Evolutionary conservation across 2,113 vertebrate species (phyloP), one percentile per base, ranked within the genome.

Genomic region (Coryphaenoides rupestris): DNA sequence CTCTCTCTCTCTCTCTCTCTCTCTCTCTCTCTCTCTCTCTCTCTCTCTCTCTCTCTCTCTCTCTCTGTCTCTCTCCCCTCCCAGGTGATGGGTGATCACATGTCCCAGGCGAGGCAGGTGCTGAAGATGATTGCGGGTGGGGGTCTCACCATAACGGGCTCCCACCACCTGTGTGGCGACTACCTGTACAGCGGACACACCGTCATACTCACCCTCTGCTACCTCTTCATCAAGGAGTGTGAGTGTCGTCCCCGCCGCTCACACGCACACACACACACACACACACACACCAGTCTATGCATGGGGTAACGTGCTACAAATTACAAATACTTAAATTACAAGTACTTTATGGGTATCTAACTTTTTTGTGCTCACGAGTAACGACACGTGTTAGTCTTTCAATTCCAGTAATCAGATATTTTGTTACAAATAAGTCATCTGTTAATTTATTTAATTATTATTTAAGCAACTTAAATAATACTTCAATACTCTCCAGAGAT

Each of bases 181-280:
- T 95, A 94, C 63, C 89, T 95, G 65, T 95, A 94, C 87, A 95
- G 94, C 0, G 94, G 93, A 3, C 93, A 95, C 86, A 95, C 94
- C 0, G 94, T 95, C 86, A 94, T 94, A 81, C 69, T 95, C 14
- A 95, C 94, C 1, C 92, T 95, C 55, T 93, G 91, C 1, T 94
- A 94, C 87, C 84, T 95, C 80, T 95, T 95, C 87, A 94, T 94
- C 82, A 94, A 90, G 89, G 93, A 95, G 84, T 95, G 93, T 94
- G 89, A 93, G 93, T 89, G 55, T 13, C 24, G 5, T 45, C 13
- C 40, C 5, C 15, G 16, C 47, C 47, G 7, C 62, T 21, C 14
- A 16, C 60, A 4, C 46, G 50, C 21, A 61, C 40, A 49, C 40
- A n/a, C n/a, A n/a, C n/a, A n/a, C n/a, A n/a, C n/a, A n/a, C n/a